Conservation (phyloP, 2,797 vertebrate genomes). For the Tenualosa thibaudeaui region DNA sequence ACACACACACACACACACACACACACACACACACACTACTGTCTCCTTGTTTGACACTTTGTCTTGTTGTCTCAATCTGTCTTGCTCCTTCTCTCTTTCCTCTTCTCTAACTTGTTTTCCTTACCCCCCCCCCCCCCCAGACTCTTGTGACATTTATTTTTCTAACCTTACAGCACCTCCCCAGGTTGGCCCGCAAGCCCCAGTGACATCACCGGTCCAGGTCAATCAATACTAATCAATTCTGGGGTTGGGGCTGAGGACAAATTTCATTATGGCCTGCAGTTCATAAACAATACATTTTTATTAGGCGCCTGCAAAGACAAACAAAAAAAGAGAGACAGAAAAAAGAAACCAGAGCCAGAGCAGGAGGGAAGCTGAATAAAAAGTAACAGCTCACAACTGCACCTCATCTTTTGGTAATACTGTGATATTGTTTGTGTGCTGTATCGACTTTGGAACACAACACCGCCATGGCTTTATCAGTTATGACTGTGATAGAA, state of each 20-base stretch:
- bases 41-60: not conserved
- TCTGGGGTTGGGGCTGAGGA: constrained; percentile 61
- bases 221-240: constrained; percentile 78
- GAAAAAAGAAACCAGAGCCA: constrained; percentile 22
- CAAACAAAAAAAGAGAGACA: constrained; percentile 34
- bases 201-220: constrained; percentile 65
- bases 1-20: not conserved
- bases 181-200: constrained; percentile 55
- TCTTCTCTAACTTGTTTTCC: not conserved
- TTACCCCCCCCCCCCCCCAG: not conserved
- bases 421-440: constrained; percentile 11
- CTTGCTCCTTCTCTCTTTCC: not conserved
- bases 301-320: constrained; percentile 61
- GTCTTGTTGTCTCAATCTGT: not conserved
- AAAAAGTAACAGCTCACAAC: constrained; percentile 18
- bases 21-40: not conserved
- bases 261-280: constrained; percentile 65
- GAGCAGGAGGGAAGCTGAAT: not conserved
- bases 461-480: not conserved
- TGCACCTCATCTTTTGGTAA: not conserved
- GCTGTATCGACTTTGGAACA: not conserved
- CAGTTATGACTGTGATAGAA: not conserved
- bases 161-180: constrained; percentile 44
- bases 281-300: constrained; percentile 77
- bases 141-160: constrained; percentile 17